Evolutionary conservation across 1,140 invertebrate genomes (phyloP), one percentile per base, ranked within the genome.

Genomic region (Pseudobourletiella spinata): DNA sequence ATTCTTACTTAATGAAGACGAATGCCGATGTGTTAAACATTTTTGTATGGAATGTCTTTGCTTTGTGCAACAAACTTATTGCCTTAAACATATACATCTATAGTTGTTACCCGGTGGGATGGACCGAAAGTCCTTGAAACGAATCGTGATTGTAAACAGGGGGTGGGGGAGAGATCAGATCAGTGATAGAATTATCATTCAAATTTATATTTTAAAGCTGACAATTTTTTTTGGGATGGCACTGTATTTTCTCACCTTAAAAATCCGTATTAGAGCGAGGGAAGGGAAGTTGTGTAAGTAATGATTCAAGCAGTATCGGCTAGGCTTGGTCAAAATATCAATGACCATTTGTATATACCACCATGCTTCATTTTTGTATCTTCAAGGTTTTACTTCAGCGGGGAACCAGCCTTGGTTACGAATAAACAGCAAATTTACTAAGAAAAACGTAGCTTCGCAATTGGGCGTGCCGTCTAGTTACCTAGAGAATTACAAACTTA

Each of bases 381-480:
- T 42, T 11, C 29, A 57, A 28, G 82, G 83, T 63, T 87, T 88
- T n/a, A n/a, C n/a, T 70, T 82, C 83, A 0, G 77, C 72, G 0
- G 80, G 73, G 16, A 71, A 78, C 1, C 78, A 70, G 1, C 81
- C 85, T 0, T 89, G 87, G 84, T 70, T 89, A 14, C 86, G 86
- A 2, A 72, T 86, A 1, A 77, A 80, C 64, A 63, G 74, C 1
- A 75, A 82, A 63, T 84, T 80, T 63, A 57, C 65, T 18, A 68
- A 66, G 0, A 70, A 74, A 26, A 84, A 84, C 70, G 78, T 83
- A 0, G 70, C 77, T 50, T 67, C 57, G 8, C 78, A 82, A 70
- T 61, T 72, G 11, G 60, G 56, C 0, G 72, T 73, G 61, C 18
- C 15, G 0, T 57, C 68, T 30, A 71, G 68, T 54, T 66, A 72